Evolutionary conservation across 2,113 vertebrate genomes (phyloP), one percentile per base, ranked within the genome.

Genomic region (Pongo pygmaeus): DNA sequence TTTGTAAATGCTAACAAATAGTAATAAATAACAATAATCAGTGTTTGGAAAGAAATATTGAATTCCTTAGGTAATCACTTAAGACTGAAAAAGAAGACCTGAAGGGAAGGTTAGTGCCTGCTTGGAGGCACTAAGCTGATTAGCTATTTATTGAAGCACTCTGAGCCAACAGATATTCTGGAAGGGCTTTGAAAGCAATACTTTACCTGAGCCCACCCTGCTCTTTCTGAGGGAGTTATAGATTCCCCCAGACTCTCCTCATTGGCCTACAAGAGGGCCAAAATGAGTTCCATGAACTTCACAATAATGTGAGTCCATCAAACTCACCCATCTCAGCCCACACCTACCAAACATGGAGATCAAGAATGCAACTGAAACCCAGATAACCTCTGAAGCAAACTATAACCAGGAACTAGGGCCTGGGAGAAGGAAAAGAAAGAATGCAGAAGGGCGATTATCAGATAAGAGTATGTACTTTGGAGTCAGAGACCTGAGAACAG

Each of bases 201-300:
- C 8, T 35, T 86, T 30, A 70, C 55, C 18, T 25, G 25, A 84
- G 38, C 18, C 40, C 46, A 55, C 17, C 30, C 30, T 88, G 18
- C 70, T 67, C 7, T 88, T 78, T 80, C 57, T 91, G 80, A 80
- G 10, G 11, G 18, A 55, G 18, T 12, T 12, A 1, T 5, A 87
- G 38, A 61, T 40, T 87, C 7, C 13, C 16, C 50, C 10, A 55
- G 12, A 20, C n/a, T 22, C 16, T 43, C 67, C 8, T 80, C 25
- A 38, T 0, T 30, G 57, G 40, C 32, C 22, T 20, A n/a, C 1
- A 50, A 38, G 52, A 35, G 7, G 23, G 0, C 4, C 13, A 20
- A 72, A 2, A 12, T 74, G 59, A 48, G 9, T n/a, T 81, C 5
- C 25, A 23, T 11, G 6, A 80, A 70, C n/a, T 67, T 84, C 46